phyloP scores from a whole-genome alignment of 2,888 invertebrate genomes.

The Pyrgus malvae region DNA sequence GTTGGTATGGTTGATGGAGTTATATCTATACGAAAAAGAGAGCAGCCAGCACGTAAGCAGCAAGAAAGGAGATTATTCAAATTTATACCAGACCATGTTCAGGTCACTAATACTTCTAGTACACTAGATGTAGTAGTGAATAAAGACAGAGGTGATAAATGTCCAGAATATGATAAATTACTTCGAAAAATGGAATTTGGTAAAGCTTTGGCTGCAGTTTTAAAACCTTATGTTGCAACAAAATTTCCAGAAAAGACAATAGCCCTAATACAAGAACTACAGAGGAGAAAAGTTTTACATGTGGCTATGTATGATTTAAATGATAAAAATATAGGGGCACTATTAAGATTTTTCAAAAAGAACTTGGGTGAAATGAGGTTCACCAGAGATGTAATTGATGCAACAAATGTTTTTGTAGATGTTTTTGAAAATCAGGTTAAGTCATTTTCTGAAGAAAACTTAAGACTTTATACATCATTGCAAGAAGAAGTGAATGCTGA shows the following conservation, averaged over 20 bases:
- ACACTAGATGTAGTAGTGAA: constrained; percentile 78
- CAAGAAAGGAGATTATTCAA: constrained; percentile 70
- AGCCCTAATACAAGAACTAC: constrained; percentile 91
- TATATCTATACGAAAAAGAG: constrained; percentile 91
- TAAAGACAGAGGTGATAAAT: constrained; percentile 61
- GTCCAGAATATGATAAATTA: constrained; percentile 84
- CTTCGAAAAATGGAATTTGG: constrained; percentile 91
- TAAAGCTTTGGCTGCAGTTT: constrained; percentile 88
- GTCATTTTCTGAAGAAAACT: constrained; percentile 83
- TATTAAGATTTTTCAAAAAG: constrained; percentile 89
- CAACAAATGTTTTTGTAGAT: constrained; percentile 88
- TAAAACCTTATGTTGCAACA: constrained; percentile 81
- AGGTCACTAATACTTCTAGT: constrained; percentile 28
- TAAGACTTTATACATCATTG: constrained; percentile 83
- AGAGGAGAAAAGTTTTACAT: constrained; percentile 89
- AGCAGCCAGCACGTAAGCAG: constrained; percentile 74
- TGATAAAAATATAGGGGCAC: constrained; percentile 83
- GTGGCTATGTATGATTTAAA: constrained; percentile 88
- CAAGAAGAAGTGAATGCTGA: constrained; percentile 85
- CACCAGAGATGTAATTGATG: constrained; percentile 87
- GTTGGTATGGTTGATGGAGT: constrained; percentile 97
- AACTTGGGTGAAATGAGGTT: constrained; percentile 88
- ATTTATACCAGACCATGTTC: constrained; percentile 74
- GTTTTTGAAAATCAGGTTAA: constrained; percentile 86
- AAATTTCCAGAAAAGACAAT: constrained; percentile 90